These are phyloP conservation scores for Caenorhabditis plicata DNA, from an alignment of 2,888 invertebrate species.

Conservation along the genomic window DNA sequence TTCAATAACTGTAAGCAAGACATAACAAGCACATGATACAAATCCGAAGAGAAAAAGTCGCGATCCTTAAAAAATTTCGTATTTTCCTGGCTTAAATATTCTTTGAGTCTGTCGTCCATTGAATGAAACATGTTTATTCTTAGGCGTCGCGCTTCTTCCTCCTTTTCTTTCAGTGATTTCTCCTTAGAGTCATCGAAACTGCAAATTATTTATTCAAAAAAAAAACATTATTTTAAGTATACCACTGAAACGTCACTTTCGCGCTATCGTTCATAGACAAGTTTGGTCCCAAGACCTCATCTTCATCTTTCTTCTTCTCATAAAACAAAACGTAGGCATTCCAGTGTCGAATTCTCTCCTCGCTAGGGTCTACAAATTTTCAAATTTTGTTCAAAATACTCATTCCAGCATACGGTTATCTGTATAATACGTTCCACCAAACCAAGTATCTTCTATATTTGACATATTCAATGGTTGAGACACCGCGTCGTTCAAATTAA, in stretches of 20 bases:
- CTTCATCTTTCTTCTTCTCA: constrained; percentile 15
- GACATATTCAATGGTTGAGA: constrained; percentile 9
- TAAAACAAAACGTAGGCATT: constrained; percentile 71
- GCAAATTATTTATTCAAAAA: too few relatives aligned
- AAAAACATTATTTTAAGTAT: too few relatives aligned
- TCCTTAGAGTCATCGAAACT: constrained; percentile 12
- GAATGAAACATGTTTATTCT: constrained; percentile 19
- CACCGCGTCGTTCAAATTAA: constrained; percentile 22
- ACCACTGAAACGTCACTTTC: constrained; percentile 26
- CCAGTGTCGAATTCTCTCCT: constrained; percentile 70
- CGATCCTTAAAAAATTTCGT: constrained; percentile 23
- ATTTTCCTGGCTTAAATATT: constrained; percentile 18
- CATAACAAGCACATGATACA: constrained; percentile 17
- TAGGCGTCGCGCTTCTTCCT: constrained; percentile 13
- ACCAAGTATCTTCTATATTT: constrained; percentile 24
- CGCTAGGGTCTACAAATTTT: constrained; percentile 62
- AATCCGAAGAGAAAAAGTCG: constrained; percentile 24
- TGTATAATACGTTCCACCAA: constrained; percentile 23
- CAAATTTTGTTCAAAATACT: neutral
- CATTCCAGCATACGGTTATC: constrained; percentile 11
- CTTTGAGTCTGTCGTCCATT: constrained; percentile 9
- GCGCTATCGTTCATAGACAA: neutral
- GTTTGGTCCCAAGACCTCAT: constrained; percentile 1
- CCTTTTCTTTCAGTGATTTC: constrained; percentile 1
- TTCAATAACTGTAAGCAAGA: constrained; percentile 12